A percentile compares a stretch with the other conserved stretches of the same genome.
phyloP scores from a whole-genome alignment of 2,888 invertebrate genomes.

The Plagiodera versicolora region DNA sequence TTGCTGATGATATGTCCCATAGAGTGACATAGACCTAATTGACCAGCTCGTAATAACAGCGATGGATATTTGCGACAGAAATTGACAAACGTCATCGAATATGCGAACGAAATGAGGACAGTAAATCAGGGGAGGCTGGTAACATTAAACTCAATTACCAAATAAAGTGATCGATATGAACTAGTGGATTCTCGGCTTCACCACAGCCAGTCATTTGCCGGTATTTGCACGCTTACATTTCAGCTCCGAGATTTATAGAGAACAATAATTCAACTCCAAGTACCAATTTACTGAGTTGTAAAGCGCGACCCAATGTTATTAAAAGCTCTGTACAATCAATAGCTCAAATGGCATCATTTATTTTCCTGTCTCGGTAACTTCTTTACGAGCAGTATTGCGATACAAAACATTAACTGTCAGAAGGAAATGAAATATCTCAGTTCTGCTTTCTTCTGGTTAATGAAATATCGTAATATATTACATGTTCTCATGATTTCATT shows the following conservation, averaged over 20 bases:
- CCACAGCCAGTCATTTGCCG: conserved; percentile 43
- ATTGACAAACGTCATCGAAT: conserved; percentile 25
- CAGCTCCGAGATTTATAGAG: conserved; percentile 44
- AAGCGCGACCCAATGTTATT: conserved; percentile 47
- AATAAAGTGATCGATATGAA: conserved; percentile 44
- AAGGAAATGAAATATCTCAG: conserved; percentile 39
- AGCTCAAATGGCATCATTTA: conserved; percentile 46
- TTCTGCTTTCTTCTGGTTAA: conserved; percentile 36
- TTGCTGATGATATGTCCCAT: too few relatives aligned
- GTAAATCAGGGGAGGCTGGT: conserved; percentile 29
- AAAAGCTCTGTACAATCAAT: conserved; percentile 46
- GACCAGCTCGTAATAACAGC: neutral
- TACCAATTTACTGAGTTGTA: conserved; percentile 47
- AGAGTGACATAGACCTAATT: neutral
- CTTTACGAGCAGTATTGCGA: conserved; percentile 39
- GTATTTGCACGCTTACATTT: conserved; percentile 45
- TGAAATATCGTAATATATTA: conserved; percentile 34
- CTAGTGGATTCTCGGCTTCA: conserved; percentile 42
- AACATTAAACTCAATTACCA: conserved; percentile 41
- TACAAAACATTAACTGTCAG: conserved; percentile 38
- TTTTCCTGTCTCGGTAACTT: conserved; percentile 43
- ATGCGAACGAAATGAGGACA: conserved; percentile 25
- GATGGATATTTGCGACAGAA: neutral
- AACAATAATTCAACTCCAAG: conserved; percentile 46
- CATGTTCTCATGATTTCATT: conserved; percentile 28